These are phyloP conservation scores for Microctonus aethiopoides DNA, from an alignment of 2,888 invertebrate genomes.

Conservation along the genomic window DNA sequence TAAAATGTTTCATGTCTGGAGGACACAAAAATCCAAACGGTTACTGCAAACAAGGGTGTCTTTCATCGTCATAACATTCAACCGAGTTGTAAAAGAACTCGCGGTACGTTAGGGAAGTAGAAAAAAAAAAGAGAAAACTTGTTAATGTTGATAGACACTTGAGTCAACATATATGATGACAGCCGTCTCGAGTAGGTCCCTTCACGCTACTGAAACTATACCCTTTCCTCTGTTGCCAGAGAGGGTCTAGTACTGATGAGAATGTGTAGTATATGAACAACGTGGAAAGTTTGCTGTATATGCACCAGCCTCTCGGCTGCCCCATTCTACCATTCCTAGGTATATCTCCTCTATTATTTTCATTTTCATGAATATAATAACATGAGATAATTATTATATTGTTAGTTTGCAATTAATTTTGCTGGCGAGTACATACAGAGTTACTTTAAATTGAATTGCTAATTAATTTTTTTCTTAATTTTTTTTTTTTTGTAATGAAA, in stretches of 20 bases:
- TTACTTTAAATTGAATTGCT: neutral
- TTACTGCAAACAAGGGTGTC: conserved; percentile 19
- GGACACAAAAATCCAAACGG: conserved; percentile 25
- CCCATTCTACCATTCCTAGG: neutral
- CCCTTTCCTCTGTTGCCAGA: conserved; percentile 41
- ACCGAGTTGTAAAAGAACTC: conserved; percentile 13
- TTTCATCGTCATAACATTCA: conserved; percentile 6
- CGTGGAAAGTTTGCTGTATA: neutral
- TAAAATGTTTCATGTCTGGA: conserved; percentile 24
- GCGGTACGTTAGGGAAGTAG: conserved; percentile 30
- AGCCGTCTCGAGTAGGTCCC: conserved; percentile 58
- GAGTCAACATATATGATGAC: conserved; percentile 56
- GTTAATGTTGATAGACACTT: conserved; percentile 58
- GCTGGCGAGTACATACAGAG: neutral
- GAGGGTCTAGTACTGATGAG: conserved; percentile 40
- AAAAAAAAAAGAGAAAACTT: conserved; percentile 42
- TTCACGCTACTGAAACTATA: conserved; percentile 36
- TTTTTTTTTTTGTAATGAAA: neutral
- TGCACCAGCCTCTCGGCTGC: conserved; percentile 25
- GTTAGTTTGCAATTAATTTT: neutral
- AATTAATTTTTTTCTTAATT: neutral
- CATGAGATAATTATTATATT: conserved; percentile 2
- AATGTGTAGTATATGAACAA: conserved; percentile 23
- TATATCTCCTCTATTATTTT: conserved; percentile 12
- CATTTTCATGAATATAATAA: conserved; percentile 10